phyloP scores from a whole-genome alignment of 2,888 invertebrate species.

The Ypsolopha sequella region DNA sequence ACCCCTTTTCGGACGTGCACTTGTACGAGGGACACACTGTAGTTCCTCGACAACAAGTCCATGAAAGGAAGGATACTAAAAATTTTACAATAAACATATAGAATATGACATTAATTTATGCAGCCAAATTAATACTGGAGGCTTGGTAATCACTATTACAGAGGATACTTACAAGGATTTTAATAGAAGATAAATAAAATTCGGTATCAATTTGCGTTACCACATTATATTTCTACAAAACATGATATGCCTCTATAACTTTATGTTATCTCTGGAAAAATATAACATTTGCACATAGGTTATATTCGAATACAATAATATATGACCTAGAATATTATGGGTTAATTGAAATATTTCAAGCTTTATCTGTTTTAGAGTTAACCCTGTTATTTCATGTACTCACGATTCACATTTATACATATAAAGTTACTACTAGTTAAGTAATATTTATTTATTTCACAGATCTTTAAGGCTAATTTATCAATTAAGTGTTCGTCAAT shows the following conservation, averaged over 20 bases:
- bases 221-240: constrained; percentile 57
- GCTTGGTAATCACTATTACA: no score
- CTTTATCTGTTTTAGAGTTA: not conserved
- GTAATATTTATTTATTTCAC: no score
- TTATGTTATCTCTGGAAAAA: not conserved
- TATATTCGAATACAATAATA: not conserved
- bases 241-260: constrained; percentile 45
- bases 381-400: not conserved
- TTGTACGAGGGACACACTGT: no score
- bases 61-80: no score
- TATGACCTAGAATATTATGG: not conserved
- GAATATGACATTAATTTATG: no score
- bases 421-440: no score
- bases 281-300: constrained; percentile 1
- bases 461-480: not conserved
- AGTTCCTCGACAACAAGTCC: no score
- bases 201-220: constrained; percentile 16
- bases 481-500: not conserved
- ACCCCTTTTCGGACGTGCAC: no score
- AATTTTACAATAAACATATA: no score
- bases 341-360: not conserved
- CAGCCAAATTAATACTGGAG: no score
- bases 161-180: not conserved
- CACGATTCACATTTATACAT: no score
- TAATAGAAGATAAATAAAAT: constrained; percentile 5